phyloP scores from a whole-genome alignment of 1,140 invertebrate genomes.

The Bombus pyrosoma region DNA sequence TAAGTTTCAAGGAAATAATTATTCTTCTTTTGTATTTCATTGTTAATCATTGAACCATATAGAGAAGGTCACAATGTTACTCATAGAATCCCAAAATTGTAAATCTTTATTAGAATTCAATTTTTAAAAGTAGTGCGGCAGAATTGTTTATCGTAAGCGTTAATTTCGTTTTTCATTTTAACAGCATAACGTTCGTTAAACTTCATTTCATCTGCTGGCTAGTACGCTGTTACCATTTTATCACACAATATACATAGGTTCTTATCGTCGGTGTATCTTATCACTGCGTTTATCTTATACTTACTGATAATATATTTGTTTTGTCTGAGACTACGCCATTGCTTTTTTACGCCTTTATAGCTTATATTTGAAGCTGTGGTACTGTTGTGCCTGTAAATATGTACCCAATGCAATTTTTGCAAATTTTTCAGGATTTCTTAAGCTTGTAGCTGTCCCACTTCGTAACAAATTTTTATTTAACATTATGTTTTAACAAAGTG shows the following conservation, averaged over 20 bases:
- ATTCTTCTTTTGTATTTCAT: background rate
- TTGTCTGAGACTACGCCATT: slow-evolving; percentile 57
- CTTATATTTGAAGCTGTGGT: background rate
- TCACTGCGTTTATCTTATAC: slow-evolving; percentile 56
- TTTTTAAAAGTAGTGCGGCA: background rate
- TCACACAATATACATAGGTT: slow-evolving; percentile 46
- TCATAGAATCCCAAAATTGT: background rate
- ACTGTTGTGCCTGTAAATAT: background rate
- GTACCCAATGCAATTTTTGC: background rate
- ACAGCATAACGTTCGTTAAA: background rate
- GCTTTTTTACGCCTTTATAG: slow-evolving; percentile 26
- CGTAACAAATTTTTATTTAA: background rate
- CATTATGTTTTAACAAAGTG: background rate
- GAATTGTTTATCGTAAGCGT: background rate
- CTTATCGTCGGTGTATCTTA: slow-evolving; percentile 50
- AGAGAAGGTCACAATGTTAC: background rate
- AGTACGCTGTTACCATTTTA: slow-evolving; percentile 44
- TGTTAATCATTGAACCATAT: background rate
- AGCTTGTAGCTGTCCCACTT: too few species aligned
- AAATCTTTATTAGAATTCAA: background rate
- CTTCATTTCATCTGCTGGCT: slow-evolving; percentile 16
- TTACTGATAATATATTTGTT: slow-evolving; percentile 60
- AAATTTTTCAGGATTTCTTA: background rate
- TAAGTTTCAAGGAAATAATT: background rate
- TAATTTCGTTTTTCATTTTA: background rate